These are phyloP conservation scores for Acanthis flammea DNA, from an alignment of 2,797 vertebrate species.

Conservation along the genomic window DNA sequence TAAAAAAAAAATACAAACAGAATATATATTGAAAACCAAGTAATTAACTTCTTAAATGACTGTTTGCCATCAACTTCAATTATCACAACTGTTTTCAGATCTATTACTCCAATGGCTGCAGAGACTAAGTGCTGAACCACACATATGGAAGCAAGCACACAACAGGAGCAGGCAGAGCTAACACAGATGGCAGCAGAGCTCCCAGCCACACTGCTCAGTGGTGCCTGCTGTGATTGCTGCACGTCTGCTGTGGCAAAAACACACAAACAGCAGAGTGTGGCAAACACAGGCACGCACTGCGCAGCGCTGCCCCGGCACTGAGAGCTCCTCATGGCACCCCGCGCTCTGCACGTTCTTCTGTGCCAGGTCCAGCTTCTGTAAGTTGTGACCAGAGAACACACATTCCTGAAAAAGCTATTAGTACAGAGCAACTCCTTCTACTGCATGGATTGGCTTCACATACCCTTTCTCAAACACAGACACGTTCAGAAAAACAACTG, in stretches of 20 bases:
- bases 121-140: neutral
- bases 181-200: constrained; percentile 29
- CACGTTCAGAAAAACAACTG: neutral
- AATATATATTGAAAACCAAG: neutral
- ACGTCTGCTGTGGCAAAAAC: neutral
- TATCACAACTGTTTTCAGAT: neutral
- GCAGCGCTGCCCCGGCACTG: neutral
- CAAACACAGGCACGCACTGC: neutral
- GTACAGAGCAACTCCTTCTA: neutral
- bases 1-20: fast-evolving
- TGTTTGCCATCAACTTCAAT: neutral
- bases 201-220: neutral
- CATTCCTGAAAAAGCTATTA: neutral
- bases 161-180: neutral
- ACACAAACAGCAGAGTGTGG: neutral
- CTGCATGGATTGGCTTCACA: neutral
- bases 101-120: neutral
- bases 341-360: neutral
- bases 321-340: neutral
- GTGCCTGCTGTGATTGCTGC: neutral
- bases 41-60: neutral
- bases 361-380: neutral
- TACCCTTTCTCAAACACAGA: neutral
- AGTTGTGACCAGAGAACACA: neutral
- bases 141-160: neutral